Evolutionary conservation across 2,888 invertebrate species (phyloP).

Genomic region (Dynastes tityus): DNA sequence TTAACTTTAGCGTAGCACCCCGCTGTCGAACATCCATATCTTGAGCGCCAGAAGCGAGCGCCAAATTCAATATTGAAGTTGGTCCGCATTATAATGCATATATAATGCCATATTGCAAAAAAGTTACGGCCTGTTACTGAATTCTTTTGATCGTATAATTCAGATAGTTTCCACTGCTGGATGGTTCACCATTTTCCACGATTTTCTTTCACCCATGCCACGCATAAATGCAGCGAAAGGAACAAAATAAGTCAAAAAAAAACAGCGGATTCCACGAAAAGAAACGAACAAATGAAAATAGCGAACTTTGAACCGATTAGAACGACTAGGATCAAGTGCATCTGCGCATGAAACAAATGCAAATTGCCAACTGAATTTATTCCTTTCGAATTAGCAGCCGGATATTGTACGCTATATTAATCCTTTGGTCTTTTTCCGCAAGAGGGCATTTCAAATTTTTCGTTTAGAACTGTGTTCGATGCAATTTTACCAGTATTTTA

Average conservation of each 20-base stretch:
- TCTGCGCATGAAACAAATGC: not conserved
- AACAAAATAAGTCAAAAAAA: no score
- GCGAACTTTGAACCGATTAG: not conserved
- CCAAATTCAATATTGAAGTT: slow-evolving; percentile 60
- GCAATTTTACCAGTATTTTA: no score
- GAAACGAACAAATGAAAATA: not conserved
- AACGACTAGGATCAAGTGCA: not conserved
- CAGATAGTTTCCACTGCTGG: slow-evolving; percentile 44
- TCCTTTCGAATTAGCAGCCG: not conserved
- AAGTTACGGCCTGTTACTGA: slow-evolving; percentile 59
- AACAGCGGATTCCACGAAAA: not conserved
- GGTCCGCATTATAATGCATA: slow-evolving; percentile 70
- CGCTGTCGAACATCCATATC: slow-evolving; percentile 64
- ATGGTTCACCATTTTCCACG: slow-evolving; percentile 4
- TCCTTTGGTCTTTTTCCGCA: no score
- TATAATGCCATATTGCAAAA: slow-evolving; percentile 71
- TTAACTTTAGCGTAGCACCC: slow-evolving; percentile 68
- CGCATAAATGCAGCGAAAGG: no score
- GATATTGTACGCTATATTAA: not conserved
- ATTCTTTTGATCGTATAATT: slow-evolving; percentile 52
- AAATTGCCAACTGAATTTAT: not conserved
- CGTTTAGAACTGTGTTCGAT: no score
- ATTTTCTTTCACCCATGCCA: not conserved
- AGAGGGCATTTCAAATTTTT: no score
- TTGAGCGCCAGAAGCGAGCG: slow-evolving; percentile 60